Percentiles rank a stretch among this genome's conserved stretches.
Conservation (phyloP, 53 echinoderm and acorn worm genomes). For the Holothuria leucospilota region DNA sequence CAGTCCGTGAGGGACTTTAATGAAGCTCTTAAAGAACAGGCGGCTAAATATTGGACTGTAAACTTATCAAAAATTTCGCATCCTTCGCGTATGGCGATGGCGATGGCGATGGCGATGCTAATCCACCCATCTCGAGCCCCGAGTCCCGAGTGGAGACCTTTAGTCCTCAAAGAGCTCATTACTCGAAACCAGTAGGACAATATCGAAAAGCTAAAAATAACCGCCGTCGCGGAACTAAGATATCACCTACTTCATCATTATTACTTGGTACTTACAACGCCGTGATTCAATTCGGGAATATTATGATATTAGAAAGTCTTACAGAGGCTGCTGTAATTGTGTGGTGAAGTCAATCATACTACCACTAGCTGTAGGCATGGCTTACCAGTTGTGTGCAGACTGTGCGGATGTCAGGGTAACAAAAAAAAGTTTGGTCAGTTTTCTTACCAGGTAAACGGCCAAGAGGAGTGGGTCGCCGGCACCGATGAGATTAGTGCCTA, state of each 20-base stretch:
- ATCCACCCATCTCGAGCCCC: conserved; percentile 5
- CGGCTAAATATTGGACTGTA: conserved; percentile 10
- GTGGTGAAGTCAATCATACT: too few relatives aligned
- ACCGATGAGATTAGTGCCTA: too few relatives aligned
- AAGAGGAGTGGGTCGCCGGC: too few relatives aligned
- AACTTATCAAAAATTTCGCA: conserved; percentile 6
- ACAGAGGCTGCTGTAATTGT: too few relatives aligned
- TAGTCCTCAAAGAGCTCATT: background rate
- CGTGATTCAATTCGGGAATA: too few relatives aligned
- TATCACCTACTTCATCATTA: background rate
- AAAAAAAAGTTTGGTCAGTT: too few relatives aligned
- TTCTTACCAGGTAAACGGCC: too few relatives aligned
- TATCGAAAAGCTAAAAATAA: conserved; percentile 4
- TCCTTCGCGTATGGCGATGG: background rate
- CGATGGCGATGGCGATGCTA: background rate
- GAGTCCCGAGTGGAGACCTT: too few relatives aligned
- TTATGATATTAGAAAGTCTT: too few relatives aligned
- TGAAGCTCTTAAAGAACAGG: background rate
- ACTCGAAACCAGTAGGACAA: background rate
- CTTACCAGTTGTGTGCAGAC: too few relatives aligned
- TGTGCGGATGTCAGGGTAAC: too few relatives aligned
- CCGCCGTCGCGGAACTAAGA: background rate
- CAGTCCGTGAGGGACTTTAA: background rate
- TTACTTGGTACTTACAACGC: background rate
- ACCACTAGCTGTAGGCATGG: too few relatives aligned